Evolutionary conservation across 2,113 vertebrate genomes (phyloP).

Genomic region (Eolophus roseicapilla): DNA sequence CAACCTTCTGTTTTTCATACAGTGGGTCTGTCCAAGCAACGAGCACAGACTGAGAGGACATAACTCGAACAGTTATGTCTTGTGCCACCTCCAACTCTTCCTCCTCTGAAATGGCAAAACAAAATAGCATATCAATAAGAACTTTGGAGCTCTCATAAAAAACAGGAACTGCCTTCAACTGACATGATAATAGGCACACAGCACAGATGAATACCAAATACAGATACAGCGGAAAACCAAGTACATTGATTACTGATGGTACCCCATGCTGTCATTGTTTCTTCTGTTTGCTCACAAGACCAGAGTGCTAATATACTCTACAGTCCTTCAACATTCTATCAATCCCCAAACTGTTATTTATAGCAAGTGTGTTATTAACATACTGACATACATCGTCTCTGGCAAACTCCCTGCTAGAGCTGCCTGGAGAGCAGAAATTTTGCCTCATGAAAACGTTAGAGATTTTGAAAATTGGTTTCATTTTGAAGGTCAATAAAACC

Average conservation of each 20-base stretch:
- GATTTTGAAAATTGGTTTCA: not conserved
- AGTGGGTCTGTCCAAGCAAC: constrained; percentile 92
- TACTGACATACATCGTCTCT: not conserved
- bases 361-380: not conserved
- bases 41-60: constrained; percentile 94
- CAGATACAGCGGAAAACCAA: not conserved
- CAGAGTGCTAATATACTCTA: not conserved
- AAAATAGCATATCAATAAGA: not conserved
- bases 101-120: constrained; percentile 79
- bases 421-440: not conserved
- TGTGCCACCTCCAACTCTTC: constrained; percentile 81
- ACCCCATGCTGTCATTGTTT: not conserved
- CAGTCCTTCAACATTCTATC: not conserved
- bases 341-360: not conserved
- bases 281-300: not conserved
- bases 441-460: not conserved
- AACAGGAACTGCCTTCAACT: not conserved
- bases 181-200: not conserved
- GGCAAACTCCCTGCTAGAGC: not conserved
- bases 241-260: not conserved
- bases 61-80: constrained; percentile 90
- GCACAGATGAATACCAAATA: not conserved
- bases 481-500: not conserved
- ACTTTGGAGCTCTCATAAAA: not conserved
- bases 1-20: constrained; percentile 82